phyloP scores from a whole-genome alignment of 1,140 invertebrate genomes.

The Temnothorax longispinosus region DNA sequence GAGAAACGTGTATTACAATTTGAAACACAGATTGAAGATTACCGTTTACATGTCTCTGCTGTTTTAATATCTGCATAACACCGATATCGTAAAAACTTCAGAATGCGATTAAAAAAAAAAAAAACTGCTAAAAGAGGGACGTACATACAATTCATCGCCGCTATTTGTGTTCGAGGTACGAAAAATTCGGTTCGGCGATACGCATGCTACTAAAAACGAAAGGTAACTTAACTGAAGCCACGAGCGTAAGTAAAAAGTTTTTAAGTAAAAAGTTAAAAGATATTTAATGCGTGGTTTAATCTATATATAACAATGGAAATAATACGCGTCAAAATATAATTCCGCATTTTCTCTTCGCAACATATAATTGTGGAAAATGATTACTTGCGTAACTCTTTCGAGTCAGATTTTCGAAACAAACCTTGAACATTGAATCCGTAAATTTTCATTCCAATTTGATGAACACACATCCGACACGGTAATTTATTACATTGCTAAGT shows the following conservation, averaged over 20 bases:
- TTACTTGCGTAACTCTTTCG: constrained; percentile 29
- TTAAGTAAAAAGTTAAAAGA: constrained; percentile 15
- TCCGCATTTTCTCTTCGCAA: background rate
- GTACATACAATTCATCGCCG: background rate
- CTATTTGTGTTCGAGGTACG: background rate
- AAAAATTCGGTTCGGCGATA: background rate
- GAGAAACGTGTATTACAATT: background rate
- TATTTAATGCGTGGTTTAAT: constrained; percentile 41
- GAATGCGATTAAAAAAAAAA: background rate
- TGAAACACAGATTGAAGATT: background rate
- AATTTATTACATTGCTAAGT: background rate
- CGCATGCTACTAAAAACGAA: background rate
- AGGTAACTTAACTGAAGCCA: constrained; percentile 6
- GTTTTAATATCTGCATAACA: constrained; percentile 33
- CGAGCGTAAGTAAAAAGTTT: constrained; percentile 5
- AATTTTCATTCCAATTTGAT: constrained; percentile 6
- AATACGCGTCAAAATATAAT: constrained; percentile 20
- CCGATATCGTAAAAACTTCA: background rate
- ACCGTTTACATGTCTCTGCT: background rate
- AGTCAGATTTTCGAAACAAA: background rate
- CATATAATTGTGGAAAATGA: background rate
- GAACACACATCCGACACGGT: background rate
- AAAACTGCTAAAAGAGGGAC: background rate
- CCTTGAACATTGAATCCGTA: background rate
- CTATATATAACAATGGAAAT: constrained; percentile 27